Evolutionary conservation across 2,797 vertebrate species (phyloP).

Genomic region (Denticeps clupeoides): DNA sequence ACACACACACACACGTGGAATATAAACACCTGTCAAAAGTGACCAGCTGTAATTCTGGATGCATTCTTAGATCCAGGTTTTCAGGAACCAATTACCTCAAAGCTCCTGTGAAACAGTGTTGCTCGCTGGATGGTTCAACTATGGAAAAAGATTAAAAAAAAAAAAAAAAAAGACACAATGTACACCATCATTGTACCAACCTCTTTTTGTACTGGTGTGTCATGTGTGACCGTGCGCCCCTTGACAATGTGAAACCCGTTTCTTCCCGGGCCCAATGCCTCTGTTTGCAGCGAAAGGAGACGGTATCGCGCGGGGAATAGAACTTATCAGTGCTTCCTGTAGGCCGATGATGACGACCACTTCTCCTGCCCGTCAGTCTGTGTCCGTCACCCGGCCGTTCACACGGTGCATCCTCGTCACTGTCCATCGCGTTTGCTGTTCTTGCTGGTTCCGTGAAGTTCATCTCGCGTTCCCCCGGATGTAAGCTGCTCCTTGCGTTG

Average conservation of each 20-base stretch:
- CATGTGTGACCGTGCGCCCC: conserved; percentile 46
- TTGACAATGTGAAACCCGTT: conserved; percentile 51
- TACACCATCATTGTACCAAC: conserved; percentile 32
- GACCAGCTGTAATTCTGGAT: conserved; percentile 59
- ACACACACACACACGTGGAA: conserved; percentile 23
- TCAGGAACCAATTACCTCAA: conserved; percentile 83
- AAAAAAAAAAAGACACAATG: conserved; percentile 19
- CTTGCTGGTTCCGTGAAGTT: no score
- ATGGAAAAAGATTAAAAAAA: conserved; percentile 10
- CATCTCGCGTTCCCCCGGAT: no score
- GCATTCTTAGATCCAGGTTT: conserved; percentile 65
- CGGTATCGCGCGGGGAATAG: conserved; percentile 46
- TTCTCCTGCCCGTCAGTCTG: no score
- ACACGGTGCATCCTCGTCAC: no score
- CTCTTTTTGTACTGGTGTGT: conserved; percentile 45
- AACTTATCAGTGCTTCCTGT: conserved; percentile 27
- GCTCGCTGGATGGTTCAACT: conserved; percentile 43
- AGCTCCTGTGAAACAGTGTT: conserved; percentile 66
- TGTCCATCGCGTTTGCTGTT: no score
- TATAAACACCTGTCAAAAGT: conserved; percentile 33
- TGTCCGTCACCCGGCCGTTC: no score
- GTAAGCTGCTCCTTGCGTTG: no score
- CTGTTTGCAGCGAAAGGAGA: conserved; percentile 31
- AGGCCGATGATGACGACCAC: no score
- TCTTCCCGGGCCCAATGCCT: conserved; percentile 33